A percentile compares a stretch with the other conserved stretches of the same genome.
Evolutionary conservation across 1,140 invertebrate species (phyloP).

Genomic region (Nilaparvata lugens): DNA sequence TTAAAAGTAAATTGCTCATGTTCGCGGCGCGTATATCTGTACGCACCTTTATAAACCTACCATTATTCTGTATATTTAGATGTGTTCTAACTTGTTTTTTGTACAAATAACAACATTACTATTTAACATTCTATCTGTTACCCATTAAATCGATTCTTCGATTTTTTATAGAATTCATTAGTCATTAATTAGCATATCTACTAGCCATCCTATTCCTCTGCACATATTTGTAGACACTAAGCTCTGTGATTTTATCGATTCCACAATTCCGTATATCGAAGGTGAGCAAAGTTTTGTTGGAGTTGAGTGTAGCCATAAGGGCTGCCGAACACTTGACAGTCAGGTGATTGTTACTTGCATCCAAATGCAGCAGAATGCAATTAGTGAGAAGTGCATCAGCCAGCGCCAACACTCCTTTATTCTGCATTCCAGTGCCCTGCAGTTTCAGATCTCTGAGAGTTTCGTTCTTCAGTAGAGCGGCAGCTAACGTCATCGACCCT

Average conservation of each 20-base stretch:
- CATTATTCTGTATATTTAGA: too few relatives aligned
- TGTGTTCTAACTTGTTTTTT: too few relatives aligned
- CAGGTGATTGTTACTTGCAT: conserved; percentile 34
- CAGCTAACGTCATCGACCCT: conserved; percentile 31
- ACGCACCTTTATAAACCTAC: too few relatives aligned
- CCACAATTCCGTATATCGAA: conserved; percentile 17
- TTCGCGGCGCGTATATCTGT: too few relatives aligned
- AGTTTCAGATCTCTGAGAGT: conserved; percentile 28
- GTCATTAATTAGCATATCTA: too few relatives aligned
- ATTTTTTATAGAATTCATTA: too few relatives aligned
- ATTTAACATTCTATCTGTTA: too few relatives aligned
- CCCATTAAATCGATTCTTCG: too few relatives aligned
- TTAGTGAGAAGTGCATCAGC: conserved; percentile 31
- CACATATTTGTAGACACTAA: background rate
- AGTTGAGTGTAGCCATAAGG: background rate
- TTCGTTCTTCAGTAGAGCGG: conserved; percentile 29
- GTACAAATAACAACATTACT: too few relatives aligned
- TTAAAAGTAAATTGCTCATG: too few relatives aligned
- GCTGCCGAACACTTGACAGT: conserved; percentile 28
- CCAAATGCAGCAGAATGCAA: conserved; percentile 26
- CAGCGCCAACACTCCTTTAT: conserved; percentile 27
- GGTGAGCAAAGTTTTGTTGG: conserved; percentile 10
- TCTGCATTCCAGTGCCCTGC: conserved; percentile 29
- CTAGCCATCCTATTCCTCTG: conserved; percentile 2
- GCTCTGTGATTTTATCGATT: background rate